Base-by-base conservation (phyloP, 2,113 vertebrate species). In the Labeo catla region DNA sequence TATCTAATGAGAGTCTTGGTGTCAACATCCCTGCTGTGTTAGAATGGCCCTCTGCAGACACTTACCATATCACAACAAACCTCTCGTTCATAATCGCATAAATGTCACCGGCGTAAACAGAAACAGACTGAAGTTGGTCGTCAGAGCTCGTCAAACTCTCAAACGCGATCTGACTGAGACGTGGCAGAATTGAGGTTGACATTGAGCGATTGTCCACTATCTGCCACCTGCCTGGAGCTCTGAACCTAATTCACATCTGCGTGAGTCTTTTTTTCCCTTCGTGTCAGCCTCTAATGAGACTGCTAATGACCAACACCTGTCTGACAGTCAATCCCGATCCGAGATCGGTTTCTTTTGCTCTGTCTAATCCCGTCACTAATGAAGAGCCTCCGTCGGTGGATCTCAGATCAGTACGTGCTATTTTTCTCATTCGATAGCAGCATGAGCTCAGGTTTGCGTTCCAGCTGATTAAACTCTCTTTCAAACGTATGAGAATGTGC, bases 241-340 rank as follows among this genome's bases (percentile, higher is more conserved):
- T 79, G 23, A 43, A 23, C 23, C 47, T 59, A 78, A 84, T 61
- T 43, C 21, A 85, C 28, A 65, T 74, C 57, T 61, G 13, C 12
- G 2, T 80, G 73, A 52, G 43, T 39, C 80, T 70, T 73, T 73
- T 45, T 70, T 39, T 57, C 50, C 36, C 54, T 57, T 45, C 21
- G 1, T 82, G 59, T 68, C 83, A 83, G 36, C 23, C 39, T 49
- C 15, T 77, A 50, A 82, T 54, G 28, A 82, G 68, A 57, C 76
- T 59, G 59, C 74, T 88, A 86, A 89, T 89, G 81, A 85, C 50
- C 76, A 86, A 81, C 79, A 87, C 86, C 88, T 89, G 88, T 82
- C 84, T 89, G 82, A 59, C 84, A 66, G 77, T 81, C 50, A 21
- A 28, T 6, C 49, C 66, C 16, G 81, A 59, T 70, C 81, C 6